Evolutionary conservation across 2,888 invertebrate species (phyloP).

Genomic region (Hypena proboscidalis): DNA sequence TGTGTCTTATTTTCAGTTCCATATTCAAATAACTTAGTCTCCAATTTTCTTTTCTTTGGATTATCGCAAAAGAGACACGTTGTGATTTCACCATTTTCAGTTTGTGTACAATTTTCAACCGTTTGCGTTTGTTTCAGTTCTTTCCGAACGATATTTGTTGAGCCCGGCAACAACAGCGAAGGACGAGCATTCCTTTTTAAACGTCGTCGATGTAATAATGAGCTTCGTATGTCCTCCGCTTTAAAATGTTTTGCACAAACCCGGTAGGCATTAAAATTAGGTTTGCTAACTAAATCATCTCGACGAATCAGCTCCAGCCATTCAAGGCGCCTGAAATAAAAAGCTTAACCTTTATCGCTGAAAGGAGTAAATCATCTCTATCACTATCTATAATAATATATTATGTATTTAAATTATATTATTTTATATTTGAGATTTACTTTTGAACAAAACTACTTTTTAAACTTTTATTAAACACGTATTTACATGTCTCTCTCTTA

Average conservation of each 20-base stretch:
- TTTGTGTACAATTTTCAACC: slow-evolving; percentile 11
- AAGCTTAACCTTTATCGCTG: no score
- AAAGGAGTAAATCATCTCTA: no score
- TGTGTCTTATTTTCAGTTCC: slow-evolving; percentile 7
- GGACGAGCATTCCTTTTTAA: slow-evolving; percentile 32
- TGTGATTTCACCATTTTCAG: slow-evolving; percentile 23
- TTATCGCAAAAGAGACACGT: slow-evolving; percentile 20
- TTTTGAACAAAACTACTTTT: no score
- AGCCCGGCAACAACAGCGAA: slow-evolving; percentile 31
- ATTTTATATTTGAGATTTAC: no score
- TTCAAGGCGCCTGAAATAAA: slow-evolving; percentile 21
- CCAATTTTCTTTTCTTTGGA: slow-evolving; percentile 32
- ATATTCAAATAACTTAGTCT: slow-evolving; percentile 18
- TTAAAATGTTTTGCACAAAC: slow-evolving; percentile 41
- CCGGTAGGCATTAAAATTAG: slow-evolving; percentile 25
- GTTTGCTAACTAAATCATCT: slow-evolving; percentile 34
- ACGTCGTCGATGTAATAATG: slow-evolving; percentile 14
- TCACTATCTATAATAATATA: no score
- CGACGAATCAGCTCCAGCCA: slow-evolving; percentile 35
- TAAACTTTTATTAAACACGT: no score
- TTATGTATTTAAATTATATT: no score
- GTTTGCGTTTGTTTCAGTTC: slow-evolving; percentile 23
- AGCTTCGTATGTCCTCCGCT: slow-evolving; percentile 6
- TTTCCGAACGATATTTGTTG: slow-evolving; percentile 4
- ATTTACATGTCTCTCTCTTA: no score